phyloP scores from a whole-genome alignment of 2,888 invertebrate species.

The Acanthosepion pharaonis region DNA sequence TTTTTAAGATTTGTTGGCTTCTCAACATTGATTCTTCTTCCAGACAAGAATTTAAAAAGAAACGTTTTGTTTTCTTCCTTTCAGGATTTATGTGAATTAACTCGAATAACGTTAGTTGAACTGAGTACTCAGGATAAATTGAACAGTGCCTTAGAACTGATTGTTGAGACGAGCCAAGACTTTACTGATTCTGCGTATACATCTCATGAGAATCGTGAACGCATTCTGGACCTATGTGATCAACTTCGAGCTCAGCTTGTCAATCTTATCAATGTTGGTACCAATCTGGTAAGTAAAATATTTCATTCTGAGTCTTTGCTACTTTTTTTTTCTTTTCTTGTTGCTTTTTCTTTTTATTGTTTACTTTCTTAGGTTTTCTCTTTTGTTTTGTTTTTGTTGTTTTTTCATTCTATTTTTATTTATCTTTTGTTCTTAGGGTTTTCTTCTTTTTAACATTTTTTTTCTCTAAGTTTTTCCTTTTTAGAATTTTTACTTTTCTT shows the following conservation, averaged over 20 bases:
- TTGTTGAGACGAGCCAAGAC: conserved; percentile 91
- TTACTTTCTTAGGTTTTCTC: no score
- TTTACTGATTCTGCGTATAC: conserved; percentile 99
- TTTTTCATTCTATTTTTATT: no score
- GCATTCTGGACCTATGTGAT: conserved; percentile 90
- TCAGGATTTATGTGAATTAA: conserved; percentile 86
- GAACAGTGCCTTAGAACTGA: conserved; percentile 87
- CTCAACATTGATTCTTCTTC: not conserved
- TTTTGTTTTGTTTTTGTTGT: no score
- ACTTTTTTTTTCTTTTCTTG: not conserved
- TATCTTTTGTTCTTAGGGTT: no score
- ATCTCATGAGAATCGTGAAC: conserved; percentile 93
- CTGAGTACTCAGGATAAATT: conserved; percentile 84
- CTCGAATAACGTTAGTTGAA: conserved; percentile 85
- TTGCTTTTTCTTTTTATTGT: not conserved
- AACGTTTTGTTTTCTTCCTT: conserved; percentile 45
- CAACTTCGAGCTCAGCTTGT: conserved; percentile 92
- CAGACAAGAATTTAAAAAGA: not conserved
- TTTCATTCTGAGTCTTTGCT: not conserved
- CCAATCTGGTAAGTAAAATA: conserved; percentile 81
- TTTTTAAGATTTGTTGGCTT: not conserved
- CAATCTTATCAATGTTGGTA: conserved; percentile 88
- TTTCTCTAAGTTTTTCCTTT: no score
- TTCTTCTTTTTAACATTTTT: no score
- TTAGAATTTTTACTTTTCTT: no score